Base-by-base conservation (phyloP, 2,888 invertebrate species). In the Plebejus anna region DNA sequence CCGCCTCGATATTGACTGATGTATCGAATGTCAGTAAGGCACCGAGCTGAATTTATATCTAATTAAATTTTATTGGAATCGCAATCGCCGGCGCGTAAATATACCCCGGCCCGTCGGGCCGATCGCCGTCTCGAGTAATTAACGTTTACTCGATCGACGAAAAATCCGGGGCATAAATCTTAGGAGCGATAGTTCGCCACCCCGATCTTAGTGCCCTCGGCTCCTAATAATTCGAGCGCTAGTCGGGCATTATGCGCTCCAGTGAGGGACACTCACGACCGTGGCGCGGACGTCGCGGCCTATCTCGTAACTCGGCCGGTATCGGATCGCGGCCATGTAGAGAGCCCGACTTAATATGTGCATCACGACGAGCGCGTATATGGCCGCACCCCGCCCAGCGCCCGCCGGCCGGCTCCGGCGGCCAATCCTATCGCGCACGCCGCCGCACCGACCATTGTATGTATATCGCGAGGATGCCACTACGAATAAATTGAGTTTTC, bases 301-400 rank as follows among this genome's bases (percentile, higher is more conserved):
- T 88, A 88, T 89, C 83, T 83, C 90, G 90, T 90, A 89, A 87
- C 85, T 89, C 84, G 81, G 80, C 80, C 86, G 83, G 84, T 83
- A 83, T 84, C 85, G 84, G 82, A 84, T 84, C 84, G 84, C 87
- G 85, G 86, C 85, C 92, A 90, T 92, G 90, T 91, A 90, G 84
- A 92, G 80, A 81, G 86, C 84, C 89, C 88, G 91, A 91, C 92
- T 94, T 93, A 94, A 94, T 94, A 94, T 94, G 92, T 93, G 93
- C 93, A 90, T 92, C 93, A 93, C 93, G 93, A 93, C 87, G 82
- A 83, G 80, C 86, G 88, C 92, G 86, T 92, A 93, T 92, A 92
- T 91, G 92, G 93, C 83, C 83, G 83, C 82, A 82, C 88, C 88
- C 89, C 90, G 90, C 91, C 92, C 86, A 85, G 83, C 79, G 80